Evolutionary conservation across 1,140 invertebrate species (phyloP), one percentile per base, ranked within the genome.

Genomic region (Drosophila sproati): DNA sequence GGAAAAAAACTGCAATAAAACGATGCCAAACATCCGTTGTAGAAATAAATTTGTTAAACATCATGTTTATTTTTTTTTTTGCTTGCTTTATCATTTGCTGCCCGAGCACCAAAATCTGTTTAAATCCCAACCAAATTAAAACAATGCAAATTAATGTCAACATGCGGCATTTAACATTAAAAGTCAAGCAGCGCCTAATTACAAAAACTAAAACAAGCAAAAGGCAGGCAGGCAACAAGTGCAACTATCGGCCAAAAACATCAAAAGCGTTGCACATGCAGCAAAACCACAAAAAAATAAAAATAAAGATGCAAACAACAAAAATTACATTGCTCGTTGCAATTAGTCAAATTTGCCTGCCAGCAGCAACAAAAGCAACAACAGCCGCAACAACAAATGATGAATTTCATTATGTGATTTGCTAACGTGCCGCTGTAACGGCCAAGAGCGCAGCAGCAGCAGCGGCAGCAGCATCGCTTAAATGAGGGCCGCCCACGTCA

Each of bases 121-220:
- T 20, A 20, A n/a, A n/a, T 35, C 48, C 28, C 29, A 56, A 56
- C 35, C 64, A 62, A 70, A 70, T 56, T 75, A 73, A 76, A 78
- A 87, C 83, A 88, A 88, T 89, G 85, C 77, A 87, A 88, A 87
- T 87, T 83, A 89, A 88, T 89, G 80, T 89, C 83, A 78, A 68
- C 76, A 79, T 67, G 70, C 52, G 52, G 68, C 77, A 77, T 87
- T 81, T 78, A 61, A 67, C 70, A 79, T 79, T 80, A 83, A 68
- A 74, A 88, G 85, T 78, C 83, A 87, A 60, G 57, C 74, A 32
- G 55, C 72, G 75, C 52, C 80, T 82, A 82, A 82, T 82, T 82
- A 82, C 80, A 66, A 82, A 64, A 52, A 52, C 37, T 60, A 68
- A 66, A 69, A 63, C 28, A 45, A 20, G 20, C 20, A 20, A 20